phyloP scores from a whole-genome alignment of 2,797 vertebrate genomes.

The Phrynocephalus vlangalii region DNA sequence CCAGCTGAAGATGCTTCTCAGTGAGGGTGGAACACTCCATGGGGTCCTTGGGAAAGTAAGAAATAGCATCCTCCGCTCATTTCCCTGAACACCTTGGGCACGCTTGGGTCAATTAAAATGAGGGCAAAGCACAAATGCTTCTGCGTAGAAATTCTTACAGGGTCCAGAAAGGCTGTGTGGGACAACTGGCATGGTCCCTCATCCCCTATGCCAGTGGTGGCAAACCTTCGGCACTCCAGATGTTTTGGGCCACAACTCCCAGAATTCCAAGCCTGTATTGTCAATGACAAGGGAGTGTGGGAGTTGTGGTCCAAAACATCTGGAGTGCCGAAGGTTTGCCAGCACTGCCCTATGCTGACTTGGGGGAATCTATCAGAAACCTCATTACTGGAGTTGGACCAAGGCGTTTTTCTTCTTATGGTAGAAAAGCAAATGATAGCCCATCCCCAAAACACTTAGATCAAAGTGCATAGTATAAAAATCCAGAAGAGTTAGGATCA shows the following conservation, averaged over 20 bases:
- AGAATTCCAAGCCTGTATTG: no score
- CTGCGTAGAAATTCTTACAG: background rate
- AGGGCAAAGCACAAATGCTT: slow-evolving; percentile 10
- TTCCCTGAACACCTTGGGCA: background rate
- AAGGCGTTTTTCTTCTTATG: background rate
- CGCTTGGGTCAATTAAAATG: background rate
- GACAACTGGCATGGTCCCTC: background rate
- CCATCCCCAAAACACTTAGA: background rate
- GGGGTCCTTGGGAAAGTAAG: background rate
- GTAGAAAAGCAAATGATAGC: background rate
- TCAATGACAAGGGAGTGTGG: no score
- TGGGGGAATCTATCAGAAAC: background rate
- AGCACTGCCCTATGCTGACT: background rate
- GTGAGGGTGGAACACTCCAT: background rate
- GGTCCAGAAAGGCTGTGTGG: background rate
- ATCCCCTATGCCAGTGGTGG: no score
- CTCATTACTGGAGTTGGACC: background rate
- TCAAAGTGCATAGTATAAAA: background rate
- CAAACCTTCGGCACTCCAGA: no score
- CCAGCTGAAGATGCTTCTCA: background rate
- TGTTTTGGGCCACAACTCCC: no score
- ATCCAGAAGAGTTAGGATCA: background rate
- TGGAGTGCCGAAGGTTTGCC: no score
- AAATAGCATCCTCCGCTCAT: background rate
- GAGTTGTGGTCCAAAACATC: no score